phyloP scores from a whole-genome alignment of 2,797 vertebrate species.

The Sebastes cheni region DNA sequence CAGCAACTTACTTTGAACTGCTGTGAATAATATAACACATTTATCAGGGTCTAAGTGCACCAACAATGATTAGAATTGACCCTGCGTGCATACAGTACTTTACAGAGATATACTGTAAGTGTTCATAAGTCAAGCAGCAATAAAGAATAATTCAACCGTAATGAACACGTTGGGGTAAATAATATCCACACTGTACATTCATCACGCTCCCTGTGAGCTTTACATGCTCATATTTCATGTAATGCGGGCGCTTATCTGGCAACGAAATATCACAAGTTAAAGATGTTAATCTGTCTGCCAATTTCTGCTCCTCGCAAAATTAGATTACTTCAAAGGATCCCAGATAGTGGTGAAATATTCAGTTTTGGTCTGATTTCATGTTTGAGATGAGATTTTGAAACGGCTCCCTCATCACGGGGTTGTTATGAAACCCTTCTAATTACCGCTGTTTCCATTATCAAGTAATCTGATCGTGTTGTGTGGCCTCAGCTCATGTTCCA shows the following conservation, averaged over 20 bases:
- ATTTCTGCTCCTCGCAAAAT: constrained; percentile 35
- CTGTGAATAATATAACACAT: neutral
- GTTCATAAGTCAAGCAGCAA: neutral
- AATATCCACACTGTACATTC: constrained; percentile 4
- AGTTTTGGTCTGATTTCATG: constrained; percentile 42
- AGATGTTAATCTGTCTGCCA: constrained; percentile 50
- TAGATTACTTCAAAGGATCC: constrained; percentile 53
- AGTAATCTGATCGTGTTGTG: constrained; percentile 15
- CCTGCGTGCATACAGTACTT: neutral
- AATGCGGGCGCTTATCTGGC: constrained; percentile 36
- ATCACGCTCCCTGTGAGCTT: constrained; percentile 20
- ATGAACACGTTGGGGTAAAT: constrained; percentile 26
- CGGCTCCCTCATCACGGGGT: constrained; percentile 16
- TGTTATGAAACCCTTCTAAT: constrained; percentile 24
- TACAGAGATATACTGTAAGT: neutral
- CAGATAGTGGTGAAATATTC: constrained; percentile 44
- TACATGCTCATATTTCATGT: constrained; percentile 43
- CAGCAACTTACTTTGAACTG: neutral
- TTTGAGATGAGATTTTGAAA: constrained; percentile 49
- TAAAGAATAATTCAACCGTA: constrained; percentile 14
- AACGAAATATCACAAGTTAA: constrained; percentile 42
- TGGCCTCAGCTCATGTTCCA: neutral
- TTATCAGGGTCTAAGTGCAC: neutral
- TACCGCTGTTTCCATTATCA: constrained; percentile 16
- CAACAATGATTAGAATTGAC: neutral